These are phyloP conservation scores for Hypsopygia costalis DNA, from an alignment of 2,888 invertebrate species.

Conservation along the genomic window DNA sequence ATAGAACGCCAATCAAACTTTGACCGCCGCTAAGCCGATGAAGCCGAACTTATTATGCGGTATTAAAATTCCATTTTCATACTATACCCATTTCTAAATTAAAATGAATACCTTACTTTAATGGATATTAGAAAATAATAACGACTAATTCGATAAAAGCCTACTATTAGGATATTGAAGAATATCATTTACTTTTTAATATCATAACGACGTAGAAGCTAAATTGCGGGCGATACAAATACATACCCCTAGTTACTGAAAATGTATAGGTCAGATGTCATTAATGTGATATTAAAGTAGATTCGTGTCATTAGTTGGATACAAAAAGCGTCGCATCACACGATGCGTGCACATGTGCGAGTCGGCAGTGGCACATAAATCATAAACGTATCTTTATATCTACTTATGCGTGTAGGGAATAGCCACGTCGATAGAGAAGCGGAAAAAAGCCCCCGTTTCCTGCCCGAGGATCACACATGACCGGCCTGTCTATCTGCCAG, in stretches of 20 bases:
- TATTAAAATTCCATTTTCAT: conserved; percentile 75
- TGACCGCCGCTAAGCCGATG: conserved; percentile 73
- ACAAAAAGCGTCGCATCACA: conserved; percentile 59
- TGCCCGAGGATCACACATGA: conserved; percentile 79
- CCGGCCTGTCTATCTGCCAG: conserved; percentile 81
- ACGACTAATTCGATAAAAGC: conserved; percentile 42
- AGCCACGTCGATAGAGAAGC: conserved; percentile 69
- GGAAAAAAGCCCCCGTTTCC: conserved; percentile 77
- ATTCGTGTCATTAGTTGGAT: conserved; percentile 51
- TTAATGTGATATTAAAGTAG: conserved; percentile 46
- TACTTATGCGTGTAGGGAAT: conserved; percentile 51
- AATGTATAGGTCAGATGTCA: conserved; percentile 43
- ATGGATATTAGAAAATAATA: conserved; percentile 36
- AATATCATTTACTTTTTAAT: conserved; percentile 15
- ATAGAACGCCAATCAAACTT: conserved; percentile 78
- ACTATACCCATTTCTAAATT: conserved; percentile 52
- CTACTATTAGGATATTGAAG: conserved; percentile 18
- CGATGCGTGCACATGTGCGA: conserved; percentile 71
- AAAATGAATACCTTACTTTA: conserved; percentile 52
- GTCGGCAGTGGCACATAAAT: conserved; percentile 65
- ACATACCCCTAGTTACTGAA: conserved; percentile 14
- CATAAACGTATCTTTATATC: conserved; percentile 71
- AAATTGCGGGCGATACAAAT: conserved; percentile 22
- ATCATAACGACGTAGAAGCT: conserved; percentile 35
- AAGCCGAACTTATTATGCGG: conserved; percentile 74